A percentile compares a stretch with the other conserved stretches of the same genome.
phyloP scores from a whole-genome alignment of 1,140 invertebrate species.

The Drosophila asahinai region DNA sequence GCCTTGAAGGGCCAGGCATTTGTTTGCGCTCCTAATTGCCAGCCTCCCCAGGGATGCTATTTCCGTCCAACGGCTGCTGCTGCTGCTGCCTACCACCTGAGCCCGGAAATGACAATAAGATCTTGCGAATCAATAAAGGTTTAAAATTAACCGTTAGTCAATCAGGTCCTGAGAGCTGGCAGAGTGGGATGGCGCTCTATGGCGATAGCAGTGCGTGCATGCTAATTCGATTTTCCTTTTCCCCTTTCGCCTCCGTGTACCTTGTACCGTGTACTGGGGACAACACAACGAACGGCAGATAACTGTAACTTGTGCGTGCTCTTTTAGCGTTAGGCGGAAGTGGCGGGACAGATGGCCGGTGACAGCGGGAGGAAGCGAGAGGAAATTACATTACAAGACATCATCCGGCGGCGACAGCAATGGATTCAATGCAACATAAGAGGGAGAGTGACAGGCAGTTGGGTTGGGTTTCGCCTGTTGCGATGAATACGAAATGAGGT shows the following conservation, averaged over 20 bases:
- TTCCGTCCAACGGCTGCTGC: conserved; percentile 1
- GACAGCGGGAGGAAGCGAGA: conserved; percentile 24
- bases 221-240: conserved; percentile 25
- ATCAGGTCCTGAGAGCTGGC: background rate
- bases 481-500: background rate
- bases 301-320: conserved; percentile 26
- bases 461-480: background rate
- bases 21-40: conserved; percentile 27
- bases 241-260: background rate
- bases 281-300: background rate
- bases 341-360: background rate
- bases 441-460: background rate
- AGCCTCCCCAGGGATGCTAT: conserved; percentile 20
- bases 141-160: conserved; percentile 46
- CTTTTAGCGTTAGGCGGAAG: background rate
- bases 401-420: conserved; percentile 14
- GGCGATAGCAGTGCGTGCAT: conserved; percentile 16
- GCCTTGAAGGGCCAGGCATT: conserved; percentile 1
- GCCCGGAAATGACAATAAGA: conserved; percentile 19
- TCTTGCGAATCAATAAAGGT: conserved; percentile 45
- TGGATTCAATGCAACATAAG: conserved; percentile 13
- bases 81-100: conserved; percentile 13
- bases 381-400: conserved; percentile 50
- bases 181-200: conserved; percentile 4
- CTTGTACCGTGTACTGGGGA: background rate